Base-by-base conservation (phyloP, 2,797 vertebrate species). In the Scleropages formosus region DNA sequence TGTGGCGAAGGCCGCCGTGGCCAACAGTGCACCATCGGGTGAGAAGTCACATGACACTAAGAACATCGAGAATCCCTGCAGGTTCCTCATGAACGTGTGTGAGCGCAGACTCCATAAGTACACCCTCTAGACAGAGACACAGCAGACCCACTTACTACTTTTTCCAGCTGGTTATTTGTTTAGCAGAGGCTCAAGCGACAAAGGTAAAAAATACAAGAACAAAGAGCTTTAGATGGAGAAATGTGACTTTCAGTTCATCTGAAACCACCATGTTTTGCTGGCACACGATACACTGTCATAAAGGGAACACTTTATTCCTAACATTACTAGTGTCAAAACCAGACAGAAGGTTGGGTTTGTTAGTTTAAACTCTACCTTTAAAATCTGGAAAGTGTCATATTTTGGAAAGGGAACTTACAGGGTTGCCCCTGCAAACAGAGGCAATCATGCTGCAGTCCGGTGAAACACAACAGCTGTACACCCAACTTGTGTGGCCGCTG, bases 391-490 rank as follows among this genome's bases (percentile, higher is more conserved):
- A n/a, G n/a, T n/a, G n/a, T n/a, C 13, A 59, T 58, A 59, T 59
- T 15, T 15, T 12, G 11, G 46, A 24, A 47, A 44, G 20, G 22
- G 27, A 26, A 87, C 93, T 92, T 90, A 95, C 94, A 68, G 89
- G 91, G 83, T 97, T 97, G 78, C 96, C 94, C 4, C 96, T 94
- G 0, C 95, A 95, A 0, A 94, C 95, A 0, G 96, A 97, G 1
- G 95, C 96, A 4, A 99, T 91, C 95, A 98, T 95, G 83, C 95
- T 96, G 84, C 95, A 95, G 88, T 99, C 96, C 0, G 96, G 92
- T 0, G 97, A 98, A 46, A 98, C 89, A 73, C 94, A 91, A 83
- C 95, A 97, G 89, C 94, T 94, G 83, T 95, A 96, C 72, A 98
- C 93, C 98, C 98, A 98, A 81, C 96, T 94, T 78, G 93, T 90